Conservation (phyloP, 2,888 invertebrate genomes). For the Agrotis ipsilon region DNA sequence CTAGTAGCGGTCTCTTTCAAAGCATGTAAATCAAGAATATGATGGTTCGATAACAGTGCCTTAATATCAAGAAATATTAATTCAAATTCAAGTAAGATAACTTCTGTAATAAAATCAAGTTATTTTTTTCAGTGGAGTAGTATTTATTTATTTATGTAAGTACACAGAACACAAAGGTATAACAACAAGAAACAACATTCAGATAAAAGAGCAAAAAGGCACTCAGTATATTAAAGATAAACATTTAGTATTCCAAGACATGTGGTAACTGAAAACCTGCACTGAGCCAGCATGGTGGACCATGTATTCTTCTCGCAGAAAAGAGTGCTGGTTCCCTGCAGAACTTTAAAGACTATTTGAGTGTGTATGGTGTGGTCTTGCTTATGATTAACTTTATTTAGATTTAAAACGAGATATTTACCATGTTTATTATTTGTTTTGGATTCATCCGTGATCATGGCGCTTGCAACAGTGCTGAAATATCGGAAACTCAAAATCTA, state of each 20-base stretch:
- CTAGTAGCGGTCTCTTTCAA: conserved; percentile 14
- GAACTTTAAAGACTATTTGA: neutral
- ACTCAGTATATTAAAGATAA: no score
- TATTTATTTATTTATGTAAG: no score
- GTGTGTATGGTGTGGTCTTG: neutral
- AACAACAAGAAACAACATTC: no score
- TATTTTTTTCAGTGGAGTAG: no score
- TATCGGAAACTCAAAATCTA: no score
- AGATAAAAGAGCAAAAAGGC: no score
- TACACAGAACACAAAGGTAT: no score
- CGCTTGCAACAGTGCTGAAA: no score
- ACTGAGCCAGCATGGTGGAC: neutral
- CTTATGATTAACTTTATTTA: neutral
- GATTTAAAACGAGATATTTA: no score
- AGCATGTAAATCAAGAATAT: neutral
- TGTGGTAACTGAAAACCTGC: neutral
- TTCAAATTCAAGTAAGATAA: neutral
- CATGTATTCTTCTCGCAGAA: neutral
- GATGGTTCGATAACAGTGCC: neutral
- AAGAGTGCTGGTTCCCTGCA: neutral
- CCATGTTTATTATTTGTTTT: no score
- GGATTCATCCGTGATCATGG: no score
- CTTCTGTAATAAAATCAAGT: no score
- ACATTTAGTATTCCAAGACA: neutral
- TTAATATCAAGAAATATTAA: neutral